Evolutionary conservation across 2,888 invertebrate species (phyloP).

Genomic region (Druceiella hillmani): DNA sequence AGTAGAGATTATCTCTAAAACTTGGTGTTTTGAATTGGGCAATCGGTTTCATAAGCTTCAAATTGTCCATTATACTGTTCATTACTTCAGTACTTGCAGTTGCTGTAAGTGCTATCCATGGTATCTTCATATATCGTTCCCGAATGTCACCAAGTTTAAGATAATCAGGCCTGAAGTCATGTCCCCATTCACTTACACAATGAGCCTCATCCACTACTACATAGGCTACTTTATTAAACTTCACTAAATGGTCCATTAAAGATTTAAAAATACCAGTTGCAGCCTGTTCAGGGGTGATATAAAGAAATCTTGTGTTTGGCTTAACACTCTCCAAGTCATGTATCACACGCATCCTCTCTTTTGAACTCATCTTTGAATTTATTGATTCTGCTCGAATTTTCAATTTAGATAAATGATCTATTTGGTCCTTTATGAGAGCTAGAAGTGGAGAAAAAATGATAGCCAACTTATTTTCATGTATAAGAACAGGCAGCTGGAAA

Average conservation of each 20-base stretch:
- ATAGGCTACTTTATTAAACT: constrained; percentile 75
- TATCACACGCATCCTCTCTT: constrained; percentile 72
- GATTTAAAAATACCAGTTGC: constrained; percentile 70
- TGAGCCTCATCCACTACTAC: constrained; percentile 97
- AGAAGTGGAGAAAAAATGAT: constrained; percentile 94
- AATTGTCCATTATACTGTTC: constrained; percentile 72
- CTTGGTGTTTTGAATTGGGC: constrained; percentile 78
- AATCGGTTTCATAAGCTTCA: constrained; percentile 63
- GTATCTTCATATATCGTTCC: constrained; percentile 58
- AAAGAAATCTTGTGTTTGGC: constrained; percentile 79
- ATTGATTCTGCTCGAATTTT: constrained; percentile 83
- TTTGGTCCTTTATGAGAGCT: constrained; percentile 96
- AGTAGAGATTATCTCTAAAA: constrained; percentile 89
- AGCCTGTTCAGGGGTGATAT: constrained; percentile 96
- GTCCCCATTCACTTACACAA: constrained; percentile 98
- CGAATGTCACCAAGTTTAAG: constrained; percentile 69
- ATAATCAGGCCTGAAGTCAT: constrained; percentile 95
- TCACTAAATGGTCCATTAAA: constrained; percentile 62
- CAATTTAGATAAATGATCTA: constrained; percentile 73
- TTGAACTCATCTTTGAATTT: constrained; percentile 82
- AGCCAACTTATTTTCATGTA: constrained; percentile 74
- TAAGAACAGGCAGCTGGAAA: constrained; percentile 91
- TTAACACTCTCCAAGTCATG: constrained; percentile 68
- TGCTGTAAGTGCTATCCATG: constrained; percentile 92
- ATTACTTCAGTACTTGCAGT: constrained; percentile 80